A percentile compares a stretch with the other conserved stretches of the same genome.
These are phyloP conservation scores for Desmophyllum pertusum DNA, from an alignment of 92 coral and sea anemone species.

Conservation along the genomic window DNA sequence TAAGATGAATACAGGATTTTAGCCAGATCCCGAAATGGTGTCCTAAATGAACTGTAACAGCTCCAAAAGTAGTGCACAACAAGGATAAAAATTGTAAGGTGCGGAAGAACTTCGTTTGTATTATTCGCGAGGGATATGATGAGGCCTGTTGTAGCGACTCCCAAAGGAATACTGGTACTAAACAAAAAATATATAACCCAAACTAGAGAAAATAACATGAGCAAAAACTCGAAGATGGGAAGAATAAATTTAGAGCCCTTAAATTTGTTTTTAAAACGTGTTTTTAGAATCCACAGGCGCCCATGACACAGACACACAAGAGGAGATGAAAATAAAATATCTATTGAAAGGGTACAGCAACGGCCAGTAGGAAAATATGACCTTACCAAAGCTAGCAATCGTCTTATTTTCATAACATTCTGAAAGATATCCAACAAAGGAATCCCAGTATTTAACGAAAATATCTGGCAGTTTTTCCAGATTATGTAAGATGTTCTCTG, in stretches of 20 bases:
- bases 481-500: slow-evolving; percentile 1
- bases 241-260: not conserved
- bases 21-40: not conserved
- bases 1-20: not conserved
- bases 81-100: not conserved
- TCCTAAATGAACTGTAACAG: not conserved
- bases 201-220: slow-evolving; percentile 5
- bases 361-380: not conserved
- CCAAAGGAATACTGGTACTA: not conserved
- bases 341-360: not conserved
- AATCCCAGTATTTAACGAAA: not conserved
- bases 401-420: not conserved
- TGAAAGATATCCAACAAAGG: not conserved
- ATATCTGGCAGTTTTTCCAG: not conserved
- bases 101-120: not conserved
- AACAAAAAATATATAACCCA: not conserved
- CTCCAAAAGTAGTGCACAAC: not conserved
- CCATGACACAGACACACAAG: slow-evolving; percentile 6
- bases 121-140: not conserved
- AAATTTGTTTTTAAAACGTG: not conserved
- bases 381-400: not conserved
- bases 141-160: not conserved
- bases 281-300: not conserved
- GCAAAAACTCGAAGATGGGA: not conserved
- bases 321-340: not conserved